Evolutionary conservation across 2,888 invertebrate species (phyloP).

Genomic region (Cremastinae sp.): DNA sequence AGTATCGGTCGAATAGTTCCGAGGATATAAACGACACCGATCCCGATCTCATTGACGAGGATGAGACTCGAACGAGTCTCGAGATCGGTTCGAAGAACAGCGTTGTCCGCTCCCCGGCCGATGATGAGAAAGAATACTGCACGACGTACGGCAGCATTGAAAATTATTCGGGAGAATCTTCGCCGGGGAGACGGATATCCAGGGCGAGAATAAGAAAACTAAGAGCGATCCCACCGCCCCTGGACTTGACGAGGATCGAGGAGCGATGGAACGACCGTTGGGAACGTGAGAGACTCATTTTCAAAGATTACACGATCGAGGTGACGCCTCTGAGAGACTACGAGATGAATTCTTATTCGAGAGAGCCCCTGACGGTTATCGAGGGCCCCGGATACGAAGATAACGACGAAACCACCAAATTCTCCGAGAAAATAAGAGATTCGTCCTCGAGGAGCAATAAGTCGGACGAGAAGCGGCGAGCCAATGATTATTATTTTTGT

Average conservation of each 20-base stretch:
- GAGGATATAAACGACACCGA: slow-evolving; percentile 36
- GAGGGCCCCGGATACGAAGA: slow-evolving; percentile 1
- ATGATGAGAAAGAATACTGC: slow-evolving; percentile 57
- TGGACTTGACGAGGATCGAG: slow-evolving; percentile 67
- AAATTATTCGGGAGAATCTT: slow-evolving; percentile 59
- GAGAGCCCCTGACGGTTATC: slow-evolving; percentile 55
- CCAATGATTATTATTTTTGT: slow-evolving; percentile 8
- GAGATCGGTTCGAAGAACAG: too few relatives aligned
- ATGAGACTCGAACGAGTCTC: too few relatives aligned
- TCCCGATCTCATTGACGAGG: slow-evolving; percentile 19
- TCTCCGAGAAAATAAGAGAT: slow-evolving; percentile 33
- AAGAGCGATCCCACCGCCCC: slow-evolving; percentile 64
- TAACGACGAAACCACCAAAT: slow-evolving; percentile 30
- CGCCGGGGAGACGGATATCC: slow-evolving; percentile 19
- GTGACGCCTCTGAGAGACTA: slow-evolving; percentile 66
- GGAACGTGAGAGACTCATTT: slow-evolving; percentile 63
- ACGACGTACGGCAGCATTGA: slow-evolving; percentile 61
- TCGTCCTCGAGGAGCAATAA: slow-evolving; percentile 62
- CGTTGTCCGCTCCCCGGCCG: too few relatives aligned
- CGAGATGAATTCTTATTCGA: slow-evolving; percentile 63
- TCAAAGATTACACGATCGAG: slow-evolving; percentile 68
- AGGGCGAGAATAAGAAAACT: slow-evolving; percentile 25
- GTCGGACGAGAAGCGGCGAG: slow-evolving; percentile 51
- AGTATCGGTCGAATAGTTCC: slow-evolving; percentile 38
- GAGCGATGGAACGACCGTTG: slow-evolving; percentile 64